Conservation (phyloP, 2,113 vertebrate species). For the Chaetodon trifascialis region DNA sequence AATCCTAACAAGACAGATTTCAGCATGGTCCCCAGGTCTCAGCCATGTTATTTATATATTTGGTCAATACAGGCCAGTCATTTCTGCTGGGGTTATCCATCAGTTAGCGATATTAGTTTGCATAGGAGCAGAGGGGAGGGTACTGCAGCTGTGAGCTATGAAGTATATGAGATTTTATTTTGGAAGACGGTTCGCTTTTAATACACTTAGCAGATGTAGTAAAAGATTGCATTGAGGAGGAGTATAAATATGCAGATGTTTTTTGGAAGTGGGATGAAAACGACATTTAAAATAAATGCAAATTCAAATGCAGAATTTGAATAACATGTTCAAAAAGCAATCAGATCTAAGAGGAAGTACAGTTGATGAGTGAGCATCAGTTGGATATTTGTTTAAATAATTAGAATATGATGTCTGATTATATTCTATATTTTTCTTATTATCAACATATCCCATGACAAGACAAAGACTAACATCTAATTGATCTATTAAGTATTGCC, state of each 20-base stretch:
- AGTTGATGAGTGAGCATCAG: not conserved
- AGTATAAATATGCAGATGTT: slow-evolving; percentile 47
- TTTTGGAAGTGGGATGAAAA: slow-evolving; percentile 32
- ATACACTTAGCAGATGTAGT: slow-evolving; percentile 51
- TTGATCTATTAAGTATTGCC: not conserved
- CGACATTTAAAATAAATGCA: slow-evolving; percentile 40
- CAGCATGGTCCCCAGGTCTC: slow-evolving; percentile 61
- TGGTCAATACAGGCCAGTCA: slow-evolving; percentile 57
- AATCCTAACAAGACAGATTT: slow-evolving; percentile 70
- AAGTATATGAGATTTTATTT: slow-evolving; percentile 46
- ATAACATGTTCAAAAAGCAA: slow-evolving; percentile 3
- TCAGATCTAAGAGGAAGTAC: not conserved
- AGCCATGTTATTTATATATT: slow-evolving; percentile 63
- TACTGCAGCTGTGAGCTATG: slow-evolving; percentile 33
- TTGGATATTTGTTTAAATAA: not conserved
- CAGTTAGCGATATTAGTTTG: slow-evolving; percentile 58
- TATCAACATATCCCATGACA: too few species aligned
- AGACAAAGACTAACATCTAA: not conserved
- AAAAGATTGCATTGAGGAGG: slow-evolving; percentile 27
- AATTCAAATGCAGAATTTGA: slow-evolving; percentile 39
- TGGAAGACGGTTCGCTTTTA: slow-evolving; percentile 31
- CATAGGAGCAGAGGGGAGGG: slow-evolving; percentile 31
- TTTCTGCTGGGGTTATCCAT: slow-evolving; percentile 60
- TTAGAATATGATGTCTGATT: too few species aligned
- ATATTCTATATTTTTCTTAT: not conserved